These are phyloP conservation scores for Lordiphosa stackelbergi DNA, from an alignment of 1,140 invertebrate genomes.

Conservation along the genomic window DNA sequence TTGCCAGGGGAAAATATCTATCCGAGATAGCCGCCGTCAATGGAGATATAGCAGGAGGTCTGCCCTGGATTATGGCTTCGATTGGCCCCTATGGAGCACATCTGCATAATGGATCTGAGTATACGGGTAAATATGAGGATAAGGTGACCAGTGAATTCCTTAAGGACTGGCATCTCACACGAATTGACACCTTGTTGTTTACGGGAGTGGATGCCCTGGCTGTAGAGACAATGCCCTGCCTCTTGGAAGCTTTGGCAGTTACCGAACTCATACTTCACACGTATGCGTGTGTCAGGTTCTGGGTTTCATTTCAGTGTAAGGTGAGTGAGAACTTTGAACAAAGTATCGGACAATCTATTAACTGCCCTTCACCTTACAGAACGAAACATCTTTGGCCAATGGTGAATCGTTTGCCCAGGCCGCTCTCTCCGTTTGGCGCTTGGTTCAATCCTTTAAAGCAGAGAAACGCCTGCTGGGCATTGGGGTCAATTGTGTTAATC, in stretches of 20 bases:
- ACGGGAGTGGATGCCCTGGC: constrained; percentile 88
- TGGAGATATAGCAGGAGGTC: constrained; percentile 3
- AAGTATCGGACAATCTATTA: neutral
- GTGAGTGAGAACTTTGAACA: constrained; percentile 29
- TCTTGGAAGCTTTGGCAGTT: constrained; percentile 87
- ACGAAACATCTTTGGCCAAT: constrained; percentile 83
- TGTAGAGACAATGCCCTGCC: constrained; percentile 92
- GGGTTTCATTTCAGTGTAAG: constrained; percentile 81
- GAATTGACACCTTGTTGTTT: constrained; percentile 85
- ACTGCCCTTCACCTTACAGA: constrained; percentile 65
- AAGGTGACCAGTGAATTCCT: constrained; percentile 82
- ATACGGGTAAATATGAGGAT: constrained; percentile 89
- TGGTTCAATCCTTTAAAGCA: constrained; percentile 81
- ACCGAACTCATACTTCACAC: constrained; percentile 85
- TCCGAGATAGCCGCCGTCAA: constrained; percentile 27
- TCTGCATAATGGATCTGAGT: constrained; percentile 93
- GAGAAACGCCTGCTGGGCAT: constrained; percentile 84
- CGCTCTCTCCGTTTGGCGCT: constrained; percentile 72
- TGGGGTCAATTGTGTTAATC: constrained; percentile 91
- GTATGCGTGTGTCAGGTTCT: constrained; percentile 85
- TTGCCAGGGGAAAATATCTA: constrained; percentile 53
- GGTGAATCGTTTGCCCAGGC: constrained; percentile 85
- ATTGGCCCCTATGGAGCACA: constrained; percentile 94
- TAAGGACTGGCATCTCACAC: constrained; percentile 87
- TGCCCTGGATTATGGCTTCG: constrained; percentile 86